phyloP scores from a whole-genome alignment of 2,888 invertebrate genomes.

The Lasioglossum figueresi region DNA sequence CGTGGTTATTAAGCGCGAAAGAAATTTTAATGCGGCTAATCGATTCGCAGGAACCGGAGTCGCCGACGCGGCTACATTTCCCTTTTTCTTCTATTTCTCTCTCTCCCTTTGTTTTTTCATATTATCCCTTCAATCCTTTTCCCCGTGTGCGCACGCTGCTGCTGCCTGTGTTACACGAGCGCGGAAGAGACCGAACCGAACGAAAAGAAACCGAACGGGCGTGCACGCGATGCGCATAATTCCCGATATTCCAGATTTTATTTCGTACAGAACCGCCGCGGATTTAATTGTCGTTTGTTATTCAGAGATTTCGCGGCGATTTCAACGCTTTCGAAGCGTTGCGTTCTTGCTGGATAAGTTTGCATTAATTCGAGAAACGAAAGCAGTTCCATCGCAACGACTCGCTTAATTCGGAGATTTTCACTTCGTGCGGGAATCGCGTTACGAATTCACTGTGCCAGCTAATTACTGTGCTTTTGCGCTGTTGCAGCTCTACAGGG shows the following conservation, averaged over 20 bases:
- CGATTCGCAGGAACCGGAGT: slow-evolving; percentile 57
- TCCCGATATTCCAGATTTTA: slow-evolving; percentile 47
- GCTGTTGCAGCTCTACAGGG: too few species aligned
- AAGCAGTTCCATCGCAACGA: neutral
- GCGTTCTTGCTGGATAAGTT: neutral
- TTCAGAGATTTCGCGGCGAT: slow-evolving; percentile 38
- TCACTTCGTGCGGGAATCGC: neutral
- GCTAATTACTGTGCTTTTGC: neutral
- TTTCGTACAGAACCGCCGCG: slow-evolving; percentile 30
- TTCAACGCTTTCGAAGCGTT: slow-evolving; percentile 33
- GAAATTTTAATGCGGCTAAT: slow-evolving; percentile 54
- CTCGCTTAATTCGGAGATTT: slow-evolving; percentile 15
- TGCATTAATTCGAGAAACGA: slow-evolving; percentile 25
- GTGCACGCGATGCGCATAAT: slow-evolving; percentile 57
- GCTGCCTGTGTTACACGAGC: slow-evolving; percentile 45
- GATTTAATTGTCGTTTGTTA: slow-evolving; percentile 51
- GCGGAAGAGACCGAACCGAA: slow-evolving; percentile 38
- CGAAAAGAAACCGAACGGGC: slow-evolving; percentile 17
- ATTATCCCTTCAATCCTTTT: slow-evolving; percentile 15
- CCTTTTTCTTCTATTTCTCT: neutral
- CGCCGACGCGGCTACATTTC: slow-evolving; percentile 19
- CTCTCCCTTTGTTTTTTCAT: neutral
- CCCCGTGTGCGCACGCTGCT: neutral
- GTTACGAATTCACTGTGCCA: neutral
- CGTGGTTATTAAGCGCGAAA: slow-evolving; percentile 56